Base-by-base conservation (phyloP, 2,888 invertebrate species). In the Stomorhina lunata region DNA sequence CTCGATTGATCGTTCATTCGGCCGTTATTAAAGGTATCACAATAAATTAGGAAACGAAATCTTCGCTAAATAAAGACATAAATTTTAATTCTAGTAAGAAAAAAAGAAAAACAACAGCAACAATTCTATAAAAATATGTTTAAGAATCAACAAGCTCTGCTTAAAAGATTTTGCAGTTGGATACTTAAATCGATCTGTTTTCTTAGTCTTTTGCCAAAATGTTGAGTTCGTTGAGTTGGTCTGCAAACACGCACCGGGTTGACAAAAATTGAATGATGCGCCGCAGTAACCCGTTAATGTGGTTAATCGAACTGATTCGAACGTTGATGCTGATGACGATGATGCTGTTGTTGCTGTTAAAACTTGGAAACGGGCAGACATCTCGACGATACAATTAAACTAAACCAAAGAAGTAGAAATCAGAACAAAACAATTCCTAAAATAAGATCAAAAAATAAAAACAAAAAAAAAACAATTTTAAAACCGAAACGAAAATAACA, bases 1-100 rank as follows among this genome's bases (percentile, higher is more conserved):
- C 27, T 34, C 43, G 25, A 17, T 55, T 65, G 63, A 59, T 73
- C 50, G 85, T 84, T 85, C 86, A 85, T 86, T 88, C 86, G 86
- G 85, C 87, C n/a, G n/a, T n/a, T n/a, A n/a, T 88, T 86, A 89
- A 86, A 89, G 89, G 88, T 89, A 90, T 88, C 88, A 88, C 89
- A 89, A 89, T 89, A 89, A 89, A 89, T 89, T 89, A 89, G 90
- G 88, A 88, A 89, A 90, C 88, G 90, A 89, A 89, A 89, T 89
- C 90, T 90, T 87, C 87, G 88, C 88, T 90, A 89, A 89, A 89
- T 89, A 90, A 90, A 90, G 89, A 89, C 89, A 89, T 89, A 89
- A 90, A 89, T 89, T 89, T 90, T 88, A 88, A 86, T 86, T 85
- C 86, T 86, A 87, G 89, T 88, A 86, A 85, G 86, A 85, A 86